Evolutionary conservation across 2,888 invertebrate species (phyloP).

Genomic region (Harpalus rufipes): DNA sequence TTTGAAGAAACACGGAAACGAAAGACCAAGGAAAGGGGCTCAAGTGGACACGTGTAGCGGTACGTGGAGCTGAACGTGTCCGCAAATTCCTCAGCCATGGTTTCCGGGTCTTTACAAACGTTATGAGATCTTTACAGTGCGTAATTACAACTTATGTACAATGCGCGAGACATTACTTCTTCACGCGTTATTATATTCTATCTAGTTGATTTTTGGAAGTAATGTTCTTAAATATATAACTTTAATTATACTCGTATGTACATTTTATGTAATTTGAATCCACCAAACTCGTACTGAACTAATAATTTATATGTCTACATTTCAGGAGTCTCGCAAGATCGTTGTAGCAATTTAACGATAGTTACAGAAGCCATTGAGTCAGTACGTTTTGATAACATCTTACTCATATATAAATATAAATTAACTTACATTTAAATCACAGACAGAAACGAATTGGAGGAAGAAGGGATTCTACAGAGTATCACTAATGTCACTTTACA

Average conservation of each 20-base stretch:
- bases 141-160: conserved; percentile 65
- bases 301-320: conserved; percentile 45
- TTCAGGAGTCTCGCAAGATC: conserved; percentile 49
- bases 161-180: not conserved
- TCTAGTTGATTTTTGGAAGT: conserved; percentile 40
- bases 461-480: conserved; percentile 46
- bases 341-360: conserved; percentile 62
- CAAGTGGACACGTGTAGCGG: conserved; percentile 58
- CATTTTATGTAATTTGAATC: conserved; percentile 15
- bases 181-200: conserved; percentile 5
- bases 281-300: conserved; percentile 61
- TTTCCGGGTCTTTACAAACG: conserved; percentile 17
- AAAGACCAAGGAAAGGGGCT: conserved; percentile 59
- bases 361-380: conserved; percentile 54
- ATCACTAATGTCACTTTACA: conserved; percentile 48
- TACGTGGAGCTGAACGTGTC: conserved; percentile 41
- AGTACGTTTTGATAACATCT: conserved; percentile 60
- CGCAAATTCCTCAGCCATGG: conserved; percentile 47
- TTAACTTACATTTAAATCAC: conserved; percentile 67
- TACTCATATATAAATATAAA: conserved; percentile 55
- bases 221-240: conserved; percentile 29
- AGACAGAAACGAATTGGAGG: conserved; percentile 61
- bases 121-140: conserved; percentile 62
- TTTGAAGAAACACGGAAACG: conserved; percentile 68
- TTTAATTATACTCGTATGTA: conserved; percentile 36